Conservation (phyloP, 1,140 invertebrate species). For the Atta cephalotes region DNA sequence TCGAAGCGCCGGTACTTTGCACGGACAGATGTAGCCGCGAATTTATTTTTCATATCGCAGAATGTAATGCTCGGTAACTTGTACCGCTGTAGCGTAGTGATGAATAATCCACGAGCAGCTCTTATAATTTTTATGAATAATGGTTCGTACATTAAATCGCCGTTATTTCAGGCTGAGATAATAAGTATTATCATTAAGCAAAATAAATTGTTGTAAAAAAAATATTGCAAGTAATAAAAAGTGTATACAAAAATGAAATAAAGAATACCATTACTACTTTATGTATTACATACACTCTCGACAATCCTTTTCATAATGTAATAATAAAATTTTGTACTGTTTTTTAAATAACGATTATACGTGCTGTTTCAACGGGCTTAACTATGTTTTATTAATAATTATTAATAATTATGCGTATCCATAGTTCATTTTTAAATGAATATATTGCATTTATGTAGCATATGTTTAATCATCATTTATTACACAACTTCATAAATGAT, state of each 20-base stretch:
- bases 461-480: constrained; percentile 8
- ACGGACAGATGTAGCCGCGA: constrained; percentile 16
- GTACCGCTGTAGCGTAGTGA: not conserved
- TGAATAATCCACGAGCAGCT: constrained; percentile 2
- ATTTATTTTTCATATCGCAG: constrained; percentile 42
- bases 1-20: constrained; percentile 10
- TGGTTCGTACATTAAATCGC: constrained; percentile 10
- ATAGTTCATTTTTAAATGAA: not conserved
- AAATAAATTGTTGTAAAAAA: not conserved
- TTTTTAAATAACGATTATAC: constrained; percentile 3
- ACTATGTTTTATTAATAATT: not conserved
- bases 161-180: constrained; percentile 7
- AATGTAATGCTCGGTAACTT: not conserved
- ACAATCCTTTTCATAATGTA: constrained; percentile 28
- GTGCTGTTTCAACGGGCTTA: not conserved
- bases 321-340: not conserved
- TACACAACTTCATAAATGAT: constrained; percentile 3
- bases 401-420: not conserved
- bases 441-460: not conserved
- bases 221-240: not conserved
- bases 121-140: constrained; percentile 28
- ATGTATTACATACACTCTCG: not conserved
- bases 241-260: constrained; percentile 7
- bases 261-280: not conserved
- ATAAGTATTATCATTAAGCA: constrained; percentile 23